Evolutionary conservation across 2,113 vertebrate species (phyloP), one percentile per base, ranked within the genome.

Genomic region (Phycodurus eques): DNA sequence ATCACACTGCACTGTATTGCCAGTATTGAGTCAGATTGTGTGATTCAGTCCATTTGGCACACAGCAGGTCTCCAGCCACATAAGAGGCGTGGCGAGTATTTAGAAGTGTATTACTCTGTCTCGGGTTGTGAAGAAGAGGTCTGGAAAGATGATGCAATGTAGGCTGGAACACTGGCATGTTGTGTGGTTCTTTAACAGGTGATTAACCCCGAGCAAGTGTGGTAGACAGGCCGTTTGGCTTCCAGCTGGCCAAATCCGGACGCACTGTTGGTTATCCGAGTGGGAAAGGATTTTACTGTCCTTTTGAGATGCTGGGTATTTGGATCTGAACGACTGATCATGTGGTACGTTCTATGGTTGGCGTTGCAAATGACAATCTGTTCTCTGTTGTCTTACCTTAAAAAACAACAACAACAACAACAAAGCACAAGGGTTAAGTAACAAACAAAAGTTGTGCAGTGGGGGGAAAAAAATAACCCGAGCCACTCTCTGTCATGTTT

Each of bases 401-500:
- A 27, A 27, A 27, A 27, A 27, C 1, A 27, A 27, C 1, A 27
- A 27, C 1, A 27, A 27, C 1, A 27, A 27, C n/a, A n/a, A n/a
- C n/a, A 27, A 27, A 27, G 1, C 1, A 27, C 27, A 27, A 27
- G 27, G 27, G 27, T 27, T 27, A 27, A 27, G 27, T 27, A 27
- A 27, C 27, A 27, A 27, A 27, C 27, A 27, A 27, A 27, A 27
- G 27, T 27, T 27, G 27, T 27, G 27, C 27, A 27, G 27, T 27
- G 27, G 27, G 1, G 1, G 1, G 1, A 27, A 27, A 47, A 4
- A 14, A 47, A 79, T 83, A 79, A 83, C 39, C 66, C 0, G 54
- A 77, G 66, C 68, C 60, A 4, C 47, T n/a, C 47, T 33, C 72
- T 75, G 74, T 79, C 76, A 80, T 74, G 82, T 61, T 74, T 67